Conservation (phyloP, 64 coral and sea anemone genomes). For the Stylophora pistillata region DNA sequence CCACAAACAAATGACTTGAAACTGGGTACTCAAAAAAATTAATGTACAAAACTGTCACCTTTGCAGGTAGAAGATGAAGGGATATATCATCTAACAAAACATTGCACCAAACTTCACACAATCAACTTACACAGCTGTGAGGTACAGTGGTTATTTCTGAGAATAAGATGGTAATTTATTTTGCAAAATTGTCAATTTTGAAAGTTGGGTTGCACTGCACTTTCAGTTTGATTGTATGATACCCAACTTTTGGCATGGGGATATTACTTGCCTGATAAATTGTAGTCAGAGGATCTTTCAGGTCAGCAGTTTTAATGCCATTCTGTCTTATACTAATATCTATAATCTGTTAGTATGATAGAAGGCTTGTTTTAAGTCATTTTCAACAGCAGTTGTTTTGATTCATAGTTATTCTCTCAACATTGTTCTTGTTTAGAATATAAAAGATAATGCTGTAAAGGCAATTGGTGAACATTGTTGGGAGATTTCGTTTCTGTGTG, state of each 20-base stretch:
- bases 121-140: slow-evolving; percentile 97
- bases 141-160: slow-evolving; percentile 38
- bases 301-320: no score
- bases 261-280: no score
- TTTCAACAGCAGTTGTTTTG: neutral
- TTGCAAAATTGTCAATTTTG: neutral
- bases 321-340: no score
- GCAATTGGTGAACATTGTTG: slow-evolving; percentile 84
- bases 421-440: slow-evolving; percentile 39
- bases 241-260: neutral
- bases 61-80: slow-evolving; percentile 88
- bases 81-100: slow-evolving; percentile 86
- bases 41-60: neutral
- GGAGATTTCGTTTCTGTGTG: slow-evolving; percentile 89
- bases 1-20: no score
- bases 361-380: neutral
- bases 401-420: no score
- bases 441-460: slow-evolving; percentile 83
- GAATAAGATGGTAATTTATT: neutral
- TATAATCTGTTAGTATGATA: no score
- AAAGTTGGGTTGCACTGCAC: neutral
- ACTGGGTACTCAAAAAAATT: no score
- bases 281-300: no score
- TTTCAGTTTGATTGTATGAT: no score
- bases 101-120: slow-evolving; percentile 72